Conservation (phyloP, 1,140 invertebrate genomes). For the Ips nitidus region DNA sequence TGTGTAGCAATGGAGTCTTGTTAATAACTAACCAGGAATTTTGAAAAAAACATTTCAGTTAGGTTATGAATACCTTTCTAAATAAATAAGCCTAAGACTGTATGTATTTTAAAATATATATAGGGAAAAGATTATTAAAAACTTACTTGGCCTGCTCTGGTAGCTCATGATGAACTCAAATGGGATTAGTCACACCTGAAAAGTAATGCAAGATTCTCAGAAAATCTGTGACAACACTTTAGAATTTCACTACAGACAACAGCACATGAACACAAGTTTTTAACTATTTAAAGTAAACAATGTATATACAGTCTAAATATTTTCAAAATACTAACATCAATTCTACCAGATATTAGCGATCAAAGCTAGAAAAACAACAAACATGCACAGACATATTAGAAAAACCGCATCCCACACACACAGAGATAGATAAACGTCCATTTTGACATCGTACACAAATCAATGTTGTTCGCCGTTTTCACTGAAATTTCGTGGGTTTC, state of each 20-base stretch:
- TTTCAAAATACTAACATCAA: slow-evolving; percentile 10
- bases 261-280: background rate
- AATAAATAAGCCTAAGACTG: background rate
- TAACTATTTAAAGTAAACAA: no score
- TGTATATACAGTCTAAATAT: no score
- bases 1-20: no score
- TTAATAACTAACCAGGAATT: no score
- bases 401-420: slow-evolving; percentile 35
- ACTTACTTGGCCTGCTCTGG: slow-evolving; percentile 78
- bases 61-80: background rate
- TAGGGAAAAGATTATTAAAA: no score
- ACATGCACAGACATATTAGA: slow-evolving; percentile 4
- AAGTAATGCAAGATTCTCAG: slow-evolving; percentile 31
- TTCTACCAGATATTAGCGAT: slow-evolving; percentile 7
- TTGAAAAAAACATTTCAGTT: no score
- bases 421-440: slow-evolving; percentile 45
- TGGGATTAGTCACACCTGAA: slow-evolving; percentile 45
- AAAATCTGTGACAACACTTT: slow-evolving; percentile 4
- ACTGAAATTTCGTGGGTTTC: no score
- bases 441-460: slow-evolving; percentile 41
- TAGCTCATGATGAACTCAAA: slow-evolving; percentile 65
- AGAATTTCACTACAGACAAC: background rate
- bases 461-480: slow-evolving; percentile 9
- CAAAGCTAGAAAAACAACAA: slow-evolving; percentile 18
- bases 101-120: background rate